A percentile compares a stretch with the other conserved stretches of the same genome.
Evolutionary conservation across 2,797 vertebrate genomes (phyloP).

Genomic region (Nasua narica): DNA sequence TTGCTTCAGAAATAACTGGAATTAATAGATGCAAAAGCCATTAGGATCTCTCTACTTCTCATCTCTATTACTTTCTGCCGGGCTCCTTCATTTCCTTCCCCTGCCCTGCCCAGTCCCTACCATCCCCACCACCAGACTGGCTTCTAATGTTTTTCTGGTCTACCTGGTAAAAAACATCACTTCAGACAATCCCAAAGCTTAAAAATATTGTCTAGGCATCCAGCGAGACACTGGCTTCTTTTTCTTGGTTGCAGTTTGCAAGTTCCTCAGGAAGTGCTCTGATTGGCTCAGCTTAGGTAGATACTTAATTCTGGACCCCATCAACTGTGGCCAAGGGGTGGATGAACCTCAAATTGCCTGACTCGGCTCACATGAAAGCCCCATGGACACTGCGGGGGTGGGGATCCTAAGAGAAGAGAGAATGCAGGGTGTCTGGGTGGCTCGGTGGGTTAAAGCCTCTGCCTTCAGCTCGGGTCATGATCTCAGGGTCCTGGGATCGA

Average conservation of each 20-base stretch:
- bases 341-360: neutral
- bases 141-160: neutral
- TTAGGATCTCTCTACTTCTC: neutral
- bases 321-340: neutral
- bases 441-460: too few species aligned
- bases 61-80: neutral
- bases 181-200: constrained; percentile 18
- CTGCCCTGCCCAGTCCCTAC: neutral
- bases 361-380: neutral
- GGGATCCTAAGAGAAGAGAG: neutral
- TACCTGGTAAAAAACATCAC: neutral
- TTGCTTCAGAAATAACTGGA: neutral
- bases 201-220: neutral
- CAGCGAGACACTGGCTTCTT: neutral
- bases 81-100: neutral
- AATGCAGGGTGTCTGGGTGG: neutral
- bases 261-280: constrained; percentile 17
- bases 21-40: neutral
- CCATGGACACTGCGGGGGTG: neutral
- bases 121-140: neutral
- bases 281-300: neutral
- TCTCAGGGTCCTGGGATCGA: too few species aligned
- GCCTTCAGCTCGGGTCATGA: too few species aligned
- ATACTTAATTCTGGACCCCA: neutral
- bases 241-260: neutral